Base-by-base conservation (phyloP, 2,888 invertebrate genomes). In the Pandemis corylana region DNA sequence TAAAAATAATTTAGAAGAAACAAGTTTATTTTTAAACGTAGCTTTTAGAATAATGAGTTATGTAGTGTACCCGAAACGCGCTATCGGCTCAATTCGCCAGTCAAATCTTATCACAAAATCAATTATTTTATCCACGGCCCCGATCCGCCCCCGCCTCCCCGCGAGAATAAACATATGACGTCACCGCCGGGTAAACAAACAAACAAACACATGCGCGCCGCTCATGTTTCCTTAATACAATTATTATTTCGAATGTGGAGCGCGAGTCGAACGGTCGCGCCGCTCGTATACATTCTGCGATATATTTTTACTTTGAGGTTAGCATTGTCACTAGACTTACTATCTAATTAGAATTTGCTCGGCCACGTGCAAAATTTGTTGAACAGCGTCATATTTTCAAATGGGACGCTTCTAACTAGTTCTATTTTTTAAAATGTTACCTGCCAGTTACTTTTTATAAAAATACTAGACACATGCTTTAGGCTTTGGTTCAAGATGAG, bases 101-200 rank as follows among this genome's bases (percentile, higher is more conserved):
- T 6, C 13, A 59, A 68, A 64, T 49, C 73, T 73, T 70, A 70
- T 66, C 69, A 44, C 41, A 70, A 74, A 74, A 74, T 61, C 65
- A 70, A 74, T 74, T 51, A 51, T 36, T 49, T 61, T 36, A 41
- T 13, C 42, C 65, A 68, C 59, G 67, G 44, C 72, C 80, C 83
- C 84, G 80, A 71, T 65, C 75, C 53, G 15, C 83, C 92, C 90
- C 81, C 77, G 56, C 72, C 78, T 83, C 88, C 93, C 84, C 91
- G 88, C 91, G 90, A 94, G 95, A 94, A 94, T 94, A 95, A 95
- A 95, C 95, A 95, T 91, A 93, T 95, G 94, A 95, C 95, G 95
- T 94, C 95, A 94, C 87, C 91, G 90, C 85, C 89, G 89, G 89
- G 93, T 95, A 95, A 95, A 95, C 95, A 95, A 95, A 95, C 94